A percentile compares a stretch with the other conserved stretches of the same genome.
Evolutionary conservation across 30 jellyfish, hydroid and myxozoan genomes (phyloP).

Genomic region (Turritopsis rubra): DNA sequence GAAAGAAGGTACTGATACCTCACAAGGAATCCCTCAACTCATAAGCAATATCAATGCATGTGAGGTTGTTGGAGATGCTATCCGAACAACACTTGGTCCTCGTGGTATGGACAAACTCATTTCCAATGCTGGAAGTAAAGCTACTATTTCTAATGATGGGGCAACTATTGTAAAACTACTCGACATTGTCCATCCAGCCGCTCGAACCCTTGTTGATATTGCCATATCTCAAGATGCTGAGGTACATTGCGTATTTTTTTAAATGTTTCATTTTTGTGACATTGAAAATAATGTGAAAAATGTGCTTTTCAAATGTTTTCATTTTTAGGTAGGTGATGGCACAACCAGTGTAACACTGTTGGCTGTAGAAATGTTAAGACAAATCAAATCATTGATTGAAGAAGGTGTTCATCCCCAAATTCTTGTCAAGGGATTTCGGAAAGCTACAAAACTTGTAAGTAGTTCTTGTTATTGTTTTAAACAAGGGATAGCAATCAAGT

Average conservation of each 20-base stretch:
- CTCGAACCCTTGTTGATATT: conserved; percentile 89
- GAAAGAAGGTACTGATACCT: conserved; percentile 99
- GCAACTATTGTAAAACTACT: conserved; percentile 78
- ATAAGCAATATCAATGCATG: conserved; percentile 98
- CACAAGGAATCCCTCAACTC: conserved; percentile 99
- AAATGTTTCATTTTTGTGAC: neutral
- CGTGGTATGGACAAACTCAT: conserved; percentile 99
- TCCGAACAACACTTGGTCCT: conserved; percentile 99
- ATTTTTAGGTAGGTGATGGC: conserved; percentile 94
- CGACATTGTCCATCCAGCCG: conserved; percentile 99
- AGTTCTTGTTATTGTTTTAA: too few relatives aligned
- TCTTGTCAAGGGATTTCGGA: conserved; percentile 72
- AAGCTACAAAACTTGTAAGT: conserved; percentile 85
- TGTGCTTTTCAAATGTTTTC: neutral
- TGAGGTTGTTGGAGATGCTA: conserved; percentile 98
- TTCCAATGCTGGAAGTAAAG: conserved; percentile 77
- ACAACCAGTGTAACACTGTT: conserved; percentile 89
- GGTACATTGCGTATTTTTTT: conserved; percentile 33
- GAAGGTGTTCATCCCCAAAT: conserved; percentile 98
- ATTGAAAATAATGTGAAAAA: neutral
- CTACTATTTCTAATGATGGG: conserved; percentile 98
- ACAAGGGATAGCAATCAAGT: too few relatives aligned
- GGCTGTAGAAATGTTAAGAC: conserved; percentile 91
- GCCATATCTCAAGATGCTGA: conserved; percentile 99
- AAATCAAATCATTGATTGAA: conserved; percentile 77